A percentile compares a stretch with the other conserved stretches of the same genome.
Evolutionary conservation across 2,888 invertebrate species (phyloP).

Genomic region (Nesidiocoris tenuis): DNA sequence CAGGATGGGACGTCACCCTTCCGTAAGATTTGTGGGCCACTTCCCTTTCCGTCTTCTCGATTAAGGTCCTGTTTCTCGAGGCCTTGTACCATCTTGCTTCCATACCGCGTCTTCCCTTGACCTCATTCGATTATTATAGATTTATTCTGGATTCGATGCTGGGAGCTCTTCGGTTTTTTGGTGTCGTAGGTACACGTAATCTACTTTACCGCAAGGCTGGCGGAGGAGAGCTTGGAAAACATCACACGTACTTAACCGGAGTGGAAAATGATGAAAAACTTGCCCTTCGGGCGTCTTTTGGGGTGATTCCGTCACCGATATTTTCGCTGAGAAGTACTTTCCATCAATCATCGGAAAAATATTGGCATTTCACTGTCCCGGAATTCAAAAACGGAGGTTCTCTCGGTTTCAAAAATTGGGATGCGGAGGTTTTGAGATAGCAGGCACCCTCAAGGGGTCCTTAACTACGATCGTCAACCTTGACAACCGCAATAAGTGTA

Average conservation of each 20-base stretch:
- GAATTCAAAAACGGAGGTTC: too few species aligned
- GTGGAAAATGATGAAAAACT: background rate
- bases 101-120: background rate
- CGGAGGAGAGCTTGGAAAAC: background rate
- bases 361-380: too few species aligned
- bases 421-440: too few species aligned
- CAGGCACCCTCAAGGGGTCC: too few species aligned
- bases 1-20: slow-evolving; percentile 14
- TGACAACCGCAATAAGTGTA: too few species aligned
- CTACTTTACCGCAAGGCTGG: background rate
- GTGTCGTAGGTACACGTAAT: background rate
- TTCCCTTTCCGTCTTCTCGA: background rate
- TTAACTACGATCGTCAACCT: too few species aligned
- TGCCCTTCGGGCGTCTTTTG: background rate
- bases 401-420: too few species aligned
- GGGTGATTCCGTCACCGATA: too few species aligned
- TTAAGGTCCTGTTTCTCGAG: slow-evolving; percentile 1
- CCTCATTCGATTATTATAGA: background rate
- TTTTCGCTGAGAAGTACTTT: too few species aligned
- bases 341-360: too few species aligned
- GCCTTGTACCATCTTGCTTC: background rate
- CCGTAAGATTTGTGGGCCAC: slow-evolving; percentile 25
- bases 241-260: background rate
- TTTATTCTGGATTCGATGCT: background rate
- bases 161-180: background rate